Evolutionary conservation across 2,113 vertebrate genomes (phyloP).

Genomic region (Malaclemys terrapin): DNA sequence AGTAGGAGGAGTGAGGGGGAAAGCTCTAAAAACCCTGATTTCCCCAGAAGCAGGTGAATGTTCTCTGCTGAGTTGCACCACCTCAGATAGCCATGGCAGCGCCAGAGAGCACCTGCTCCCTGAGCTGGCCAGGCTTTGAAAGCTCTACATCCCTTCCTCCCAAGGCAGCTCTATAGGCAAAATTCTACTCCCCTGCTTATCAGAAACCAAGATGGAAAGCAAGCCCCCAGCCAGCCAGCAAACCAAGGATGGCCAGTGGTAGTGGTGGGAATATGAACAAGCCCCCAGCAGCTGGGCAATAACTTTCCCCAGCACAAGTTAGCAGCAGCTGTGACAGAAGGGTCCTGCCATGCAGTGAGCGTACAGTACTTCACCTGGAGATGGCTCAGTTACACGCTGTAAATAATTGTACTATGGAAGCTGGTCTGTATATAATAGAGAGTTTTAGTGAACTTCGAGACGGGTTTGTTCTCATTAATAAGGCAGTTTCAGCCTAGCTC

Average conservation of each 20-base stretch:
- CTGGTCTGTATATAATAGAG: constrained; percentile 55
- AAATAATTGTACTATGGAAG: constrained; percentile 63
- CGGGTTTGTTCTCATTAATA: constrained; percentile 73
- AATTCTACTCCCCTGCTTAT: too few species aligned
- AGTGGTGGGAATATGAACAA: neutral
- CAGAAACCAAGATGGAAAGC: too few species aligned
- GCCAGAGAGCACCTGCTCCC: too few species aligned
- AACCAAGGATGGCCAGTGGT: too few species aligned
- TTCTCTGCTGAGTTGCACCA: neutral
- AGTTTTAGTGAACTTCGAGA: constrained; percentile 77
- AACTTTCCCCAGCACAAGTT: neutral
- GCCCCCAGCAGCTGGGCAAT: neutral
- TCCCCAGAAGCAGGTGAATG: neutral
- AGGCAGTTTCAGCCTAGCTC: constrained; percentile 59
- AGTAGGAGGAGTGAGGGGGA: constrained; percentile 37
- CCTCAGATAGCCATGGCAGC: too few species aligned
- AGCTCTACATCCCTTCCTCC: too few species aligned
- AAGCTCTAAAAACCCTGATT: constrained; percentile 56
- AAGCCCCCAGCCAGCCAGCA: too few species aligned
- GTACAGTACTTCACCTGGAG: constrained; percentile 33
- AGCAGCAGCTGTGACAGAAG: constrained; percentile 8
- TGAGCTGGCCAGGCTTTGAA: too few species aligned
- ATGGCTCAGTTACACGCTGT: constrained; percentile 68
- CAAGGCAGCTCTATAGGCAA: too few species aligned
- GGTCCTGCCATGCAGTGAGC: neutral